Percentiles rank a stretch among this genome's conserved stretches.
Evolutionary conservation across 1,140 invertebrate species (phyloP).

Genomic region (Caerostris darwini): DNA sequence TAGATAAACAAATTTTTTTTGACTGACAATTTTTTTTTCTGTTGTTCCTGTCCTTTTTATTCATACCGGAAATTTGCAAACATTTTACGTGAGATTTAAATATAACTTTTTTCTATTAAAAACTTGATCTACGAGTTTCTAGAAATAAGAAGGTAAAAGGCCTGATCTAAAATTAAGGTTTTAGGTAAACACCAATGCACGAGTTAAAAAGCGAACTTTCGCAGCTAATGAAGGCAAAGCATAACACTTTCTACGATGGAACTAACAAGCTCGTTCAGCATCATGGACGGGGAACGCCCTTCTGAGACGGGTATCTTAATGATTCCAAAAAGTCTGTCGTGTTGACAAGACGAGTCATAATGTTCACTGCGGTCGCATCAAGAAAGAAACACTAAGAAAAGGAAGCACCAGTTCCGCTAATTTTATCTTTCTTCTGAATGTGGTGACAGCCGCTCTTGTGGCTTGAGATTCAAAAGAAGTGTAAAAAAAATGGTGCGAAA

Average conservation of each 20-base stretch:
- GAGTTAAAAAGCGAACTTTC: neutral
- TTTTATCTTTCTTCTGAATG: constrained; percentile 56
- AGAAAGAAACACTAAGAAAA: constrained; percentile 36
- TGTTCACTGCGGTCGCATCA: constrained; percentile 24
- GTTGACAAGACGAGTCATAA: constrained; percentile 52
- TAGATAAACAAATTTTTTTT: too few relatives aligned
- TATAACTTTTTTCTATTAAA: neutral
- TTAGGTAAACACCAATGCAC: neutral
- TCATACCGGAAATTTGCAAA: too few relatives aligned
- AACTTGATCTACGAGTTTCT: neutral
- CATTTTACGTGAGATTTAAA: neutral
- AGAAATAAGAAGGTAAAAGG: neutral
- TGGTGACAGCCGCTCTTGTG: constrained; percentile 39
- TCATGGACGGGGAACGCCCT: constrained; percentile 11
- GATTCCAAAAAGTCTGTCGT: constrained; percentile 39
- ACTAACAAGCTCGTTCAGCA: constrained; percentile 28
- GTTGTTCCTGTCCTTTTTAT: too few relatives aligned
- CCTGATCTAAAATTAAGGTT: neutral
- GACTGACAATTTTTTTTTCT: too few relatives aligned
- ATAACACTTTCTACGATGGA: neutral
- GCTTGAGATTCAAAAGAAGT: constrained; percentile 3
- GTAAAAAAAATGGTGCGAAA: neutral
- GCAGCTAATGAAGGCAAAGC: constrained; percentile 10
- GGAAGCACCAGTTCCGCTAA: constrained; percentile 41
- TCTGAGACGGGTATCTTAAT: constrained; percentile 24